Conservation (phyloP, 2,888 invertebrate species). For the Geophilus truncorum region DNA sequence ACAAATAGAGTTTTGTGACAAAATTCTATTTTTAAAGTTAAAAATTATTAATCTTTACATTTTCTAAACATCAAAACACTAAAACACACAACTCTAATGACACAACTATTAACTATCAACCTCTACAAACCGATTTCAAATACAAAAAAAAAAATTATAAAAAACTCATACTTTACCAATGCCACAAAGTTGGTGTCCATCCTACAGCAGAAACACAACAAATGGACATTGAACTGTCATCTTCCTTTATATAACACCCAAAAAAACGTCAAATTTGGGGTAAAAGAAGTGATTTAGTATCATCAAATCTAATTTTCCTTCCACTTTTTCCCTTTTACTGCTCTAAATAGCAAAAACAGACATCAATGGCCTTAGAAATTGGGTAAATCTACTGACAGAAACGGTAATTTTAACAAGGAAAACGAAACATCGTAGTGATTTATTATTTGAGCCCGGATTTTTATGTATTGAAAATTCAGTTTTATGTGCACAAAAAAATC, state of each 20-base stretch:
- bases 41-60: too few species aligned
- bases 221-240: neutral
- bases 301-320: neutral
- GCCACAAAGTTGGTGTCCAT: neutral
- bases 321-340: neutral
- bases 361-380: too few species aligned
- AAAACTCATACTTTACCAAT: neutral
- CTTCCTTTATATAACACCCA: neutral
- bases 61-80: too few species aligned
- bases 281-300: neutral
- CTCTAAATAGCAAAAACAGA: neutral
- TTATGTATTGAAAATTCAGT: too few species aligned
- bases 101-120: too few species aligned
- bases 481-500: too few species aligned
- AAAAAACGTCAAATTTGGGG: neutral
- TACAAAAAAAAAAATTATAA: too few species aligned
- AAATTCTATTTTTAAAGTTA: too few species aligned
- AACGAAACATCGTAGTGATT: too few species aligned
- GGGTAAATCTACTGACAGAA: neutral
- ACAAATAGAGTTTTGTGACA: too few species aligned
- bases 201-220: neutral
- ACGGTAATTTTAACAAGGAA: neutral
- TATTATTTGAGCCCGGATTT: neutral
- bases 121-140: too few species aligned
- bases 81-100: too few species aligned